Percentiles rank a stretch among this genome's conserved stretches.
Evolutionary conservation across 2,113 vertebrate genomes (phyloP).

Genomic region (Charadrius vociferus): DNA sequence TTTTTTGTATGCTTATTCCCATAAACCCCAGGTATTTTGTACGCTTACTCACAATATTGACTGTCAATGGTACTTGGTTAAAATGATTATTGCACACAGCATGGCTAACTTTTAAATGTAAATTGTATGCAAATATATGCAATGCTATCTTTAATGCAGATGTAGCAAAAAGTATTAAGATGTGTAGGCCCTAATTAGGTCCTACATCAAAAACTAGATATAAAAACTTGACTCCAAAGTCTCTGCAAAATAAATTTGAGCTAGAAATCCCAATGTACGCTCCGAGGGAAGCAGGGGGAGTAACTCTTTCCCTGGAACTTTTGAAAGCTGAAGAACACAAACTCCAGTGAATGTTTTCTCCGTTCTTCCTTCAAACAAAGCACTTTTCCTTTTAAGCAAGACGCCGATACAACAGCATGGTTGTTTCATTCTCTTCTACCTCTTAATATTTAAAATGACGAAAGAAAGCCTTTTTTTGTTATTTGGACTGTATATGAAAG

Average conservation of each 20-base stretch:
- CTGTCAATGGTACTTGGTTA: conserved; percentile 56
- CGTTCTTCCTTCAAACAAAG: conserved; percentile 39
- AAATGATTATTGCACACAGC: conserved; percentile 70
- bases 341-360: conserved; percentile 40
- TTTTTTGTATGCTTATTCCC: conserved; percentile 25
- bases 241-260: conserved; percentile 76
- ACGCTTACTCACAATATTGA: conserved; percentile 58
- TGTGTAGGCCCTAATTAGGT: conserved; percentile 79
- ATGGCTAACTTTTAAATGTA: conserved; percentile 76
- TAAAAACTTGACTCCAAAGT: conserved; percentile 75
- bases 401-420: not conserved
- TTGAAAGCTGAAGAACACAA: not conserved
- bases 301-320: conserved; percentile 36
- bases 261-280: conserved; percentile 75
- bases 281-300: conserved; percentile 37
- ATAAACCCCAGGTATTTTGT: not conserved
- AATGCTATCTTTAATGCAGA: conserved; percentile 80
- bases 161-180: conserved; percentile 81
- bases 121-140: conserved; percentile 82
- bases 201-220: conserved; percentile 82
- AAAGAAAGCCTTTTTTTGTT: conserved; percentile 38
- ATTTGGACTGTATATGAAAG: not conserved
- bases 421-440: conserved; percentile 17
- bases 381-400: conserved; percentile 42
- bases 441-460: conserved; percentile 33